Base-by-base conservation (phyloP, 2,888 invertebrate species). In the Diaprepes abbreviatus region DNA sequence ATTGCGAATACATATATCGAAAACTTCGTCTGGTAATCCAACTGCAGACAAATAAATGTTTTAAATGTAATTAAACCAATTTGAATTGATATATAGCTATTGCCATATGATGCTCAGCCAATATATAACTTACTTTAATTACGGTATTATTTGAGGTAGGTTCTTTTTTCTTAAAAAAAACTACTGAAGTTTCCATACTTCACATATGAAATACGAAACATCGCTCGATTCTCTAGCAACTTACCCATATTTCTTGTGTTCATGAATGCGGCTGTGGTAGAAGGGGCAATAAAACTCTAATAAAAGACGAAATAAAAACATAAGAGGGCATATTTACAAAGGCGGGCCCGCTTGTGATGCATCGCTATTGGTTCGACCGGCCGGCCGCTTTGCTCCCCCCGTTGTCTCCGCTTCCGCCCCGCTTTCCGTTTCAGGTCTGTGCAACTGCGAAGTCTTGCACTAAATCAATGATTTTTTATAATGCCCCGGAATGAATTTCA, bases 231-330 rank as follows among this genome's bases (percentile, higher is more conserved):
- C 40, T n/a, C 28, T 28, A 3, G 1, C 28, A 50, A 28, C 28
- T 14, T 50, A 28, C 28, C 40, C 21, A 21, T 50, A 50, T 50
- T 50, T 50, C 48, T 50, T 50, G 28, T 28, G 28, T 28, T 16
- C 48, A 36, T 57, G 57, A 57, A 57, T 57, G 57, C 57, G 57
- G 63, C 58, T 58, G 59, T 43, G 54, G 70, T 55, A 63, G 63
- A 63, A 57, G 65, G 55, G 57, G 65, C 57, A 70, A 76, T 77
- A 77, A 77, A 77, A 75, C 74, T 52, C 75, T 73, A 75, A 79
- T 79, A 79, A 79, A 79, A 80, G 78, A 75, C 67, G 79, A 78
- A 79, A 80, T 78, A 79, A 79, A 80, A 79, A 78, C 79, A 76
- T 78, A 79, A 79, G 79, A 79, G 79, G 76, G 77, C 76, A 77